Base-by-base conservation (phyloP, 1,140 invertebrate species). In the Micrasema minimum region DNA sequence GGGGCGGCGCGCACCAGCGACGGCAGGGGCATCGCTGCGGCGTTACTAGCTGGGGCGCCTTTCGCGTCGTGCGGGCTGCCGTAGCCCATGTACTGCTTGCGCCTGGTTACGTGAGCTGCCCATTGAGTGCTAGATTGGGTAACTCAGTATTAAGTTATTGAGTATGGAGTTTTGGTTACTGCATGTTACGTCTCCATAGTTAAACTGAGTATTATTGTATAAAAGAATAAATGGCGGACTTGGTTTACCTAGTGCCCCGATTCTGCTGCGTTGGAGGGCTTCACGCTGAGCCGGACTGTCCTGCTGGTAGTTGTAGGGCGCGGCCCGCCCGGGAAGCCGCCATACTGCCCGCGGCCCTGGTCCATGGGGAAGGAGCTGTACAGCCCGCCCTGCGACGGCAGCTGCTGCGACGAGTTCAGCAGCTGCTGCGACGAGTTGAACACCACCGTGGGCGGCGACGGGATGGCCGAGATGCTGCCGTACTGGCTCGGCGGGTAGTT, bases 381-480 rank as follows among this genome's bases (percentile, higher is more conserved):
- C 26, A 96, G 84, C 53, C 92, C 90, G 57, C 90, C 90, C 80
- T 95, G 93, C 26, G 89, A 87, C 37, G 86, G 88, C 76, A 92
- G 83, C 80, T 92, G 89, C 18, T 89, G 88, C 0, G 89, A 89
- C 2, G 90, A 89, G 43, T 88, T 88, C 38, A 86, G 69, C 72
- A 91, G 81, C 80, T 92, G 89, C 66, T 90, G 89, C 2, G 90
- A 89, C 22, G 92, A 90, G 71, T 91, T 91, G 75, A 93, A 94
- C 66, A 92, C 90, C 4, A 94, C 85, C 2, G 90, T 90, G 12
- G 93, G 93, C 10, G 93, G 93, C 50, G 92, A 94, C 9, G 93
- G 92, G 76, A 92, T 91, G 10, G 93, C 90, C 26, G 93, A 90
- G 76, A 94, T 90, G 31, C 89, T 87, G 2, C 91, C 90, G 74